Percentiles rank a stretch among this genome's conserved stretches.
These are phyloP conservation scores for Heliconius sara DNA, from an alignment of 2,888 invertebrate genomes.

Conservation along the genomic window DNA sequence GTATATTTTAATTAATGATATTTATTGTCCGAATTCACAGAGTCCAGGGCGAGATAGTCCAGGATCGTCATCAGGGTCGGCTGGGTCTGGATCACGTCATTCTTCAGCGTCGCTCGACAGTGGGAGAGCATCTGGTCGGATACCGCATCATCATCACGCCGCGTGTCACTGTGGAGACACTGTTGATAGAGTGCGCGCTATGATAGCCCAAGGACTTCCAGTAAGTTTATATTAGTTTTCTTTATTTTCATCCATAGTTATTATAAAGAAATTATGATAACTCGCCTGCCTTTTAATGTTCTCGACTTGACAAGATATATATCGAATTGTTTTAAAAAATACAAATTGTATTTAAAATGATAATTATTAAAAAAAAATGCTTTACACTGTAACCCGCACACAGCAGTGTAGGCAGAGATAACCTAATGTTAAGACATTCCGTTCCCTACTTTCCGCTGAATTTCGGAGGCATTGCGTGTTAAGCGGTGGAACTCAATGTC, in stretches of 20 bases:
- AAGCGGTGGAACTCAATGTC: no score
- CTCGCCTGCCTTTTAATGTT: no score
- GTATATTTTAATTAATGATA: neutral
- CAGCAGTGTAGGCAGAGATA: no score
- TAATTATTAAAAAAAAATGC: no score
- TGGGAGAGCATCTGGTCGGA: slow-evolving; percentile 94
- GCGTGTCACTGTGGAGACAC: slow-evolving; percentile 89
- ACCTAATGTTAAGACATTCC: no score
- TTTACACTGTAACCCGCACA: no score
- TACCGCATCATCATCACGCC: slow-evolving; percentile 89
- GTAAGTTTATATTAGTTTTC: slow-evolving; percentile 76
- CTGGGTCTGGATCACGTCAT: slow-evolving; percentile 94
- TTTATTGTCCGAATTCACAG: slow-evolving; percentile 66
- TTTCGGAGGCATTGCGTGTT: no score
- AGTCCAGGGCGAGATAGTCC: slow-evolving; percentile 97
- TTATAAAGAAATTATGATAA: no score
- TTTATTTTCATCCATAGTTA: neutral
- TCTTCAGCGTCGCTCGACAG: slow-evolving; percentile 95
- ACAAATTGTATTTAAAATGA: no score
- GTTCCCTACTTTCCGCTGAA: no score
- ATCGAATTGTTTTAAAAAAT: no score
- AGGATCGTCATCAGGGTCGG: slow-evolving; percentile 93
- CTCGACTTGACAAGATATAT: no score
- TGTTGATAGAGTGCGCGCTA: slow-evolving; percentile 87
- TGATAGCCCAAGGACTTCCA: slow-evolving; percentile 88